A percentile compares a stretch with the other conserved stretches of the same genome.
Evolutionary conservation across 30 jellyfish, hydroid and myxozoan species (phyloP).

Genomic region (Phacellophora camtschatica): DNA sequence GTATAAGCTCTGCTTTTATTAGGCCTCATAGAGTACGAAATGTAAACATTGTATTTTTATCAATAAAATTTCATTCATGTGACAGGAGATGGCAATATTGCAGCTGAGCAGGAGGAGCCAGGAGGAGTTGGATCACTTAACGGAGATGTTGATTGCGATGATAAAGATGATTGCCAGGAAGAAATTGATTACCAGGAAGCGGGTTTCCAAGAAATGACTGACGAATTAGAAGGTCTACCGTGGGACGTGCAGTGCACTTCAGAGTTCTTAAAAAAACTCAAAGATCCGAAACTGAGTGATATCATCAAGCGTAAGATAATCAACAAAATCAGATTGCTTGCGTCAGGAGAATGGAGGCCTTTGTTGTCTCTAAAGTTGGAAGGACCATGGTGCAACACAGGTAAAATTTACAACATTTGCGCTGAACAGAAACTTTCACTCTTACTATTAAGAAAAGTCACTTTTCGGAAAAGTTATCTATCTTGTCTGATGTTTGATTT

Average conservation of each 20-base stretch:
- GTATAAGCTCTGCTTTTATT: no score
- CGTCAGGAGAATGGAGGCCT: slow-evolving; percentile 74
- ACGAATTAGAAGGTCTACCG: slow-evolving; percentile 62
- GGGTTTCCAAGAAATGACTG: neutral
- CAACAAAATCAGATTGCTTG: slow-evolving; percentile 41
- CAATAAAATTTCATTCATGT: no score
- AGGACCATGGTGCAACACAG: slow-evolving; percentile 3
- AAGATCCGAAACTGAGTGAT: slow-evolving; percentile 18
- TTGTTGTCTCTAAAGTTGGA: slow-evolving; percentile 37
- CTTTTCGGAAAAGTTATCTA: no score
- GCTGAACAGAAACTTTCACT: no score
- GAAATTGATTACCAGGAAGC: neutral
- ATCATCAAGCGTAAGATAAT: slow-evolving; percentile 35
- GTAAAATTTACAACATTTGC: no score
- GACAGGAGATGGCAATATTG: no score
- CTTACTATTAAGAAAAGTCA: no score
- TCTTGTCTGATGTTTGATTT: no score
- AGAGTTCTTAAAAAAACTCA: slow-evolving; percentile 64
- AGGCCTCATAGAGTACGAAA: no score
- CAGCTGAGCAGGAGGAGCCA: no score
- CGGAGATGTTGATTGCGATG: neutral
- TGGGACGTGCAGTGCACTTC: slow-evolving; percentile 90
- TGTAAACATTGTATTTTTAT: no score
- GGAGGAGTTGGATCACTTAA: no score
- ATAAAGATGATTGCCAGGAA: neutral